phyloP scores from a whole-genome alignment of 2,113 vertebrate genomes.

The Stigmatopora nigra region DNA sequence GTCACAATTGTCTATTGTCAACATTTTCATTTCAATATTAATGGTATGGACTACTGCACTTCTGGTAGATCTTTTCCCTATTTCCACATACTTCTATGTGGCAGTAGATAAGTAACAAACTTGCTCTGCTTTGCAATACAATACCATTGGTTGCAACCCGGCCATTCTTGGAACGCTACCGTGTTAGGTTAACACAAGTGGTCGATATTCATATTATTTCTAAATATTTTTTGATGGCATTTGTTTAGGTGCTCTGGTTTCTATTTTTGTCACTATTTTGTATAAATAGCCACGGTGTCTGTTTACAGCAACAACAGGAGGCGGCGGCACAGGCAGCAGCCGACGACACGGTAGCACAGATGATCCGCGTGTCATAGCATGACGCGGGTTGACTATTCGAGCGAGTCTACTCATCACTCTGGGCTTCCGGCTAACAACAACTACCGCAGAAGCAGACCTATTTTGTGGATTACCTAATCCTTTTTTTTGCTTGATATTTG shows the following conservation, averaged over 20 bases:
- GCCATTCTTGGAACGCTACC: neutral
- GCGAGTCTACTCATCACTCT: slow-evolving; percentile 19
- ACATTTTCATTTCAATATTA: neutral
- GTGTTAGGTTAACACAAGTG: neutral
- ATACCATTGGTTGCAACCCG: neutral
- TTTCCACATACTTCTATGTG: too few relatives aligned
- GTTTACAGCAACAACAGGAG: slow-evolving; percentile 67
- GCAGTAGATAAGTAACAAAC: neutral
- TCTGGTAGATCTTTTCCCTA: too few relatives aligned
- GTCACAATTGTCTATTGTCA: too few relatives aligned
- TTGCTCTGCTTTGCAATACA: neutral
- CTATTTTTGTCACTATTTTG: neutral
- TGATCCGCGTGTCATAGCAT: slow-evolving; percentile 88
- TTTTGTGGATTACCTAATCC: slow-evolving; percentile 19
- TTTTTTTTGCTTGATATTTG: slow-evolving; percentile 6
- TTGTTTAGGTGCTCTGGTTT: neutral
- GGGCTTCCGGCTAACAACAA: slow-evolving; percentile 45
- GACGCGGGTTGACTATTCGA: slow-evolving; percentile 12
- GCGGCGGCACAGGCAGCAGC: slow-evolving; percentile 73
- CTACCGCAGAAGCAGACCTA: slow-evolving; percentile 6
- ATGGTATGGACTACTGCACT: too few relatives aligned
- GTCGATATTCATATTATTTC: neutral
- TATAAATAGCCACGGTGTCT: neutral
- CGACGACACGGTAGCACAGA: slow-evolving; percentile 89
- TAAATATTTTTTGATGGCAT: neutral